Conservation (phyloP, 2,888 invertebrate species). For the Oscheius sp. region DNA sequence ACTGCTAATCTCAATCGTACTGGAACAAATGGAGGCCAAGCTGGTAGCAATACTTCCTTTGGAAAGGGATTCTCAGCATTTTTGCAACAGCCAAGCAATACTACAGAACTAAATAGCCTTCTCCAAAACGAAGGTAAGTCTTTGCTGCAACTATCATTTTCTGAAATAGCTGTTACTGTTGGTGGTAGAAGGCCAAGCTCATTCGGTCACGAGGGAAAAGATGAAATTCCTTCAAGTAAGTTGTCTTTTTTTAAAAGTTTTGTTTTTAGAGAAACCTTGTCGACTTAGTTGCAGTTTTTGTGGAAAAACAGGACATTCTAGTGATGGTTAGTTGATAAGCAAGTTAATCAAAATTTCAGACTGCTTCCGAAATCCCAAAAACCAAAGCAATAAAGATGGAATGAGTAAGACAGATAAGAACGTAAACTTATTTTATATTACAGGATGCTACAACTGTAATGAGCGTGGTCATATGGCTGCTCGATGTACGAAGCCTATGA, state of each 20-base stretch:
- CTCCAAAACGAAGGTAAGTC: too few species aligned
- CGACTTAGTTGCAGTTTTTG: not conserved
- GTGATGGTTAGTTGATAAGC: too few species aligned
- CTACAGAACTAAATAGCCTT: too few species aligned
- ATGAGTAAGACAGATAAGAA: too few species aligned
- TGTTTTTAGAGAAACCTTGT: not conserved
- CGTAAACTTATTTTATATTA: not conserved
- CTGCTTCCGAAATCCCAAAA: not conserved
- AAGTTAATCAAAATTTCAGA: too few species aligned
- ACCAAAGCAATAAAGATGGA: conserved; percentile 2
- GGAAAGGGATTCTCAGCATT: too few species aligned
- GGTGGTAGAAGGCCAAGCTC: conserved; percentile 3
- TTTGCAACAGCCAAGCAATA: too few species aligned
- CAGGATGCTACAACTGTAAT: conserved; percentile 17
- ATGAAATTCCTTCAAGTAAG: conserved; percentile 12
- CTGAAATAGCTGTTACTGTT: too few species aligned
- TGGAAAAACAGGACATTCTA: not conserved
- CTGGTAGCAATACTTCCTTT: too few species aligned
- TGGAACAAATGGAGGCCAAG: too few species aligned
- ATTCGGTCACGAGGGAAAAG: conserved; percentile 3
- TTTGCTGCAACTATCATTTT: too few species aligned
- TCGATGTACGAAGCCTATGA: not conserved
- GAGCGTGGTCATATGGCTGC: conserved; percentile 10
- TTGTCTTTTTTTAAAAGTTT: not conserved
- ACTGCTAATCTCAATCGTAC: too few species aligned